These are phyloP conservation scores for Tuberolachnus salignus DNA, from an alignment of 2,888 invertebrate genomes.

Conservation along the genomic window DNA sequence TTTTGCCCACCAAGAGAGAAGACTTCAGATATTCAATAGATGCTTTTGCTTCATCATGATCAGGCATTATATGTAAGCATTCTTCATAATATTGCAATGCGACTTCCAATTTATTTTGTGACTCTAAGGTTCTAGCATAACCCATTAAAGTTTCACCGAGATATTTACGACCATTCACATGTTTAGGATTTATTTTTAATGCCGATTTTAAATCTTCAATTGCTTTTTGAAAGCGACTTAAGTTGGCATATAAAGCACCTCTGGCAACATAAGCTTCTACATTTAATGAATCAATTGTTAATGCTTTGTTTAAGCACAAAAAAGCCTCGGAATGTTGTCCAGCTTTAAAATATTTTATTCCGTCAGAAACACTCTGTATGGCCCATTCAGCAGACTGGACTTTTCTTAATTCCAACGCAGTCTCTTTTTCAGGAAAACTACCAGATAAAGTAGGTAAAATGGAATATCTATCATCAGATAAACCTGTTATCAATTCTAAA, in stretches of 20 bases:
- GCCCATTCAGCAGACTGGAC: conserved; percentile 93
- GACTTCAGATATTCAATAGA: conserved; percentile 81
- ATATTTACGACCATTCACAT: conserved; percentile 92
- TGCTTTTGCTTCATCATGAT: conserved; percentile 85
- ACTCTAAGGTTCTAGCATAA: conserved; percentile 70
- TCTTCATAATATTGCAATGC: conserved; percentile 84
- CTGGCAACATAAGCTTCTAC: conserved; percentile 91
- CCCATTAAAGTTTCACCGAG: conserved; percentile 92
- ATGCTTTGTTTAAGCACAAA: conserved; percentile 90
- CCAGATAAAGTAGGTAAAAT: conserved; percentile 52
- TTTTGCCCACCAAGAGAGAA: conserved; percentile 65
- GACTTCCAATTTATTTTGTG: conserved; percentile 78
- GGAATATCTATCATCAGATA: conserved; percentile 43
- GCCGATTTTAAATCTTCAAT: conserved; percentile 94
- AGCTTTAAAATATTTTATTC: conserved; percentile 91
- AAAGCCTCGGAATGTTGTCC: conserved; percentile 93
- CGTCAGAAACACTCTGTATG: conserved; percentile 91
- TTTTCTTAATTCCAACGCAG: conserved; percentile 82
- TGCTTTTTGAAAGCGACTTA: conserved; percentile 90
- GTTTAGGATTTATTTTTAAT: conserved; percentile 83
- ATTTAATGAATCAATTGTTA: conserved; percentile 89
- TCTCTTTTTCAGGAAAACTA: conserved; percentile 80
- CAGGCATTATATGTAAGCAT: conserved; percentile 81
- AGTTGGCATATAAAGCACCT: conserved; percentile 89
- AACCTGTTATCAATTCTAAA: conserved; percentile 44